Evolutionary conservation across 2,113 vertebrate genomes (phyloP).

Genomic region (Syngnathus floridae): DNA sequence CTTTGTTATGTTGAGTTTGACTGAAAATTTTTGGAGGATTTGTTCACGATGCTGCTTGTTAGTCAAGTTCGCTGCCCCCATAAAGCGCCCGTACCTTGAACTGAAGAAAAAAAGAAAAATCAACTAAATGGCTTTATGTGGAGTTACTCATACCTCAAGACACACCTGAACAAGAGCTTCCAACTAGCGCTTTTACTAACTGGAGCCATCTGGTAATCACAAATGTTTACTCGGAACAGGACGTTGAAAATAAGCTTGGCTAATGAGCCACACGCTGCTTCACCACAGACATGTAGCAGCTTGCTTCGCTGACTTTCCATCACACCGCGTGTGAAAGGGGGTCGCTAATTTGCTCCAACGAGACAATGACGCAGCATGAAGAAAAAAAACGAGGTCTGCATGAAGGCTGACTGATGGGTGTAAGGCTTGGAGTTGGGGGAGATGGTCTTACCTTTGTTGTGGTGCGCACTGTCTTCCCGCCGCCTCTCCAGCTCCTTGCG

Average conservation of each 20-base stretch:
- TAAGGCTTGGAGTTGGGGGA: background rate
- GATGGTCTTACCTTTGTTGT: constrained; percentile 76
- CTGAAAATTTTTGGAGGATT: too few species aligned
- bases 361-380: constrained; percentile 8
- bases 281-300: background rate
- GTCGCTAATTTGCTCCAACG: constrained; percentile 5
- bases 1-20: too few species aligned
- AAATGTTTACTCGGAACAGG: background rate
- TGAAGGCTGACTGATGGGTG: constrained; percentile 2
- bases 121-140: too few species aligned
- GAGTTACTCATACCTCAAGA: background rate
- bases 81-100: too few species aligned
- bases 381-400: constrained; percentile 2
- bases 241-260: background rate
- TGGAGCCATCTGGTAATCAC: background rate
- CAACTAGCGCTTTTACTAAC: background rate
- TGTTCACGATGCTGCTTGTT: too few species aligned
- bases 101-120: too few species aligned
- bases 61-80: too few species aligned
- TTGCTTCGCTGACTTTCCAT: background rate
- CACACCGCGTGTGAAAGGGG: background rate
- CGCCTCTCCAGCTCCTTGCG: constrained; percentile 86
- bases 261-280: background rate
- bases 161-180: background rate
- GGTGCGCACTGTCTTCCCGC: constrained; percentile 81